A percentile compares a stretch with the other conserved stretches of the same genome.
Conservation (phyloP, 2,888 invertebrate species). For the Axea sp. region DNA sequence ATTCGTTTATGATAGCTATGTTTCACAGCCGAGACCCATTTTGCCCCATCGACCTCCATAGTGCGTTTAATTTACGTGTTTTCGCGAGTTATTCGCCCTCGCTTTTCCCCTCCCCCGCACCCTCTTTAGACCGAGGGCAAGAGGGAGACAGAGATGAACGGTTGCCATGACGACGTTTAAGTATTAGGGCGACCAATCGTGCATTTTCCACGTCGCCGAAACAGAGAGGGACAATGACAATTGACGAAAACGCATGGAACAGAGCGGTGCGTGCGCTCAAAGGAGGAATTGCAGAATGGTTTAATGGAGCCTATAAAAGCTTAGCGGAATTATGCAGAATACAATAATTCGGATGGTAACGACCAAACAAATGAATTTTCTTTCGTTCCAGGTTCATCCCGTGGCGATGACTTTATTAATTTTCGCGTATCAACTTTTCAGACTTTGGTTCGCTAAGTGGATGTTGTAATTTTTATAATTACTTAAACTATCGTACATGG, state of each 20-base stretch:
- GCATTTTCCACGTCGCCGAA: conserved; percentile 63
- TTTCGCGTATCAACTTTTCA: too few relatives aligned
- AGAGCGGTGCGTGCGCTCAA: conserved; percentile 17
- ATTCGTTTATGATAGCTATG: conserved; percentile 66
- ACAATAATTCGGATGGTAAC: conserved; percentile 1
- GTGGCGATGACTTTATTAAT: too few relatives aligned
- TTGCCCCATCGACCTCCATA: conserved; percentile 69
- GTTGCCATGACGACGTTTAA: conserved; percentile 74
- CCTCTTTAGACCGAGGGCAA: conserved; percentile 48
- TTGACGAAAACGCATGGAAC: conserved; percentile 63
- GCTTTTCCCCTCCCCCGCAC: conserved; percentile 65
- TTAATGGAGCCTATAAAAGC: conserved; percentile 40
- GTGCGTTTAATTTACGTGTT: conserved; percentile 79
- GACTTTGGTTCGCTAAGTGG: too few relatives aligned
- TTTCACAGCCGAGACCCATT: conserved; percentile 64
- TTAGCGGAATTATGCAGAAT: conserved; percentile 4
- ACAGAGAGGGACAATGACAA: conserved; percentile 68
- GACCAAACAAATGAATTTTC: conserved; percentile 9
- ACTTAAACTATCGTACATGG: conserved; percentile 42
- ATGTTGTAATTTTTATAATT: conserved; percentile 25
- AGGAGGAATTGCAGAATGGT: conserved; percentile 17
- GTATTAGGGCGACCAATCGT: conserved; percentile 75
- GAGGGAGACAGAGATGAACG: conserved; percentile 67
- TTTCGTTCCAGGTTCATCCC: background rate
- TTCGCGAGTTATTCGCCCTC: conserved; percentile 78